Evolutionary conservation across 1,140 invertebrate species (phyloP), one percentile per base, ranked within the genome.

Genomic region (Zaprionus davidi): DNA sequence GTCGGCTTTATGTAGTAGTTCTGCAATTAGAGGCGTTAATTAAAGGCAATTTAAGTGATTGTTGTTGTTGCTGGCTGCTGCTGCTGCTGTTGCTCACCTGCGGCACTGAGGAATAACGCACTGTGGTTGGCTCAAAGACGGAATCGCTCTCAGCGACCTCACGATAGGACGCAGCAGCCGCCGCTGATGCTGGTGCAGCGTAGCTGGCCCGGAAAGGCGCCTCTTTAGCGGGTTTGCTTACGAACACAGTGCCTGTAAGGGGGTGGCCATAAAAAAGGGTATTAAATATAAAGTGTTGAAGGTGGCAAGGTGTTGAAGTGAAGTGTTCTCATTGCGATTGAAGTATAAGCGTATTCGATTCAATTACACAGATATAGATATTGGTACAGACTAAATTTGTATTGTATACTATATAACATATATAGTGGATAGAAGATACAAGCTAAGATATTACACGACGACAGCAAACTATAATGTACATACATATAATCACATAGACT

Each of bases 111-210:
- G 86, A 81, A 44, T 88, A 88, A 13, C 85, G 85, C 13, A 88
- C 67, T 12, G 85, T 88, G 1, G 85, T 90, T 22, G 85, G 85
- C 59, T 75, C 85, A 46, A 90, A 88, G 53, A 84, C 64, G 36
- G 71, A 64, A 28, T 65, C 69, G 22, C 38, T 74, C 9, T 60
- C 64, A 6, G 79, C 71, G 4, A 71, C 59, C 63, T 81, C 81
- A 26, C 67, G 81, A 28, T 72, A 81, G 20, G 62, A n/a, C 15
- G 68, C 58, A 24, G 84, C 41, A 17, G 41, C 41, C n/a, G 41
- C 41, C 41, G 41, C 6, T 3, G 41, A 7, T 46, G 41, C n/a
- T n/a, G 41, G 41, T 3, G 41, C 46, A 1, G 74, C 57, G 17
- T 72, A 90, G 6, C 76, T 67, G 49, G 85, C 71, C 0, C 85